These are phyloP conservation scores for Actinia tenebrosa DNA, from an alignment of 64 coral and sea anemone genomes.

Conservation along the genomic window DNA sequence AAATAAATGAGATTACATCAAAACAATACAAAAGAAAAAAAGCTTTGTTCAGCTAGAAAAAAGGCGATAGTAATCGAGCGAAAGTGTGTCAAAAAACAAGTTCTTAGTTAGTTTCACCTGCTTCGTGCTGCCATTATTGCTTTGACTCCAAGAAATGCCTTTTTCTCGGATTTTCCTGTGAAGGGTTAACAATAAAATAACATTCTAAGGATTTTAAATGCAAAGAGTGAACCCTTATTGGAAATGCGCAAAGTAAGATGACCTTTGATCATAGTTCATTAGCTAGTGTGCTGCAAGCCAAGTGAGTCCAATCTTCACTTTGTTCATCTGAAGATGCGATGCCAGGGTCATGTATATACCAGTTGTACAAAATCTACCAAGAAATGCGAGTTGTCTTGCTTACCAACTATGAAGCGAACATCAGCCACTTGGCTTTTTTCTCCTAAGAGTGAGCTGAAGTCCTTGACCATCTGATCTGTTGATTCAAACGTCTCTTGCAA, in stretches of 20 bases:
- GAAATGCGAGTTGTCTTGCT: background rate
- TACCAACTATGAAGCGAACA: constrained; percentile 21
- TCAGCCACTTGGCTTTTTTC: constrained; percentile 8
- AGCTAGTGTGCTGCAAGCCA: too few species aligned
- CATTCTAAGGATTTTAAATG: background rate
- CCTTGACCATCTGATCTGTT: background rate
- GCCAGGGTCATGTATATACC: too few species aligned
- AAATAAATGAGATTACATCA: too few species aligned
- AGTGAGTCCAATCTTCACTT: too few species aligned
- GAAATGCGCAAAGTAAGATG: background rate
- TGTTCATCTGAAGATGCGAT: too few species aligned
- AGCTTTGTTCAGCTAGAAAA: too few species aligned
- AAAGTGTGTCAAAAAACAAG: too few species aligned
- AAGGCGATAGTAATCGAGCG: too few species aligned
- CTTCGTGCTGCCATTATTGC: constrained; percentile 39
- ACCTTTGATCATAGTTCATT: too few species aligned
- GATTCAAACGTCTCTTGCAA: background rate
- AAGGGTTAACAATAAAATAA: background rate
- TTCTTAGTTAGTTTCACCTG: constrained; percentile 8
- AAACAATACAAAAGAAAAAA: too few species aligned
- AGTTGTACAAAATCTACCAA: too few species aligned
- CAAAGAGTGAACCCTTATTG: background rate
- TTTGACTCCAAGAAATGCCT: constrained; percentile 34
- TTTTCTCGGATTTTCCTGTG: constrained; percentile 29
- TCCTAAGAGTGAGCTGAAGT: constrained; percentile 9